Conservation (phyloP, 2,797 vertebrate species). For the Enteromius viviparus region DNA sequence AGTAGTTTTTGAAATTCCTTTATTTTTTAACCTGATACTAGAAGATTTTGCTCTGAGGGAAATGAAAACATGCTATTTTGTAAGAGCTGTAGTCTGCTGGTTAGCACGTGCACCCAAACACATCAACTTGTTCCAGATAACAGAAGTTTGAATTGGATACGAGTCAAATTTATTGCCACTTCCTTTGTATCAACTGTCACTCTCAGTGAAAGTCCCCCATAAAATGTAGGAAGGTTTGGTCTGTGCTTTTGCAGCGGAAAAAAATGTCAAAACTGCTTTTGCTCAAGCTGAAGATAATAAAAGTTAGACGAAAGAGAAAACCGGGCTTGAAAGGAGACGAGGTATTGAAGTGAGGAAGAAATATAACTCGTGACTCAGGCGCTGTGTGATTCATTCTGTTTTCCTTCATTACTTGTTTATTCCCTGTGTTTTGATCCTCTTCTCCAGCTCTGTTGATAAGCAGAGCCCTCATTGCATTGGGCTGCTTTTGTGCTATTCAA, state of each 20-base stretch:
- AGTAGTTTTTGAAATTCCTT: not conserved
- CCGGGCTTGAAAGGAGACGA: not conserved
- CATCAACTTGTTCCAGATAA: not conserved
- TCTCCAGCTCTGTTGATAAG: slow-evolving; percentile 30
- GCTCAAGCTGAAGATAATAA: not conserved
- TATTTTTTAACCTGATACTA: not conserved
- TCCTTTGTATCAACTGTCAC: not conserved
- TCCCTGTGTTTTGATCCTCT: slow-evolving; percentile 24
- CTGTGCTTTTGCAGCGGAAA: not conserved
- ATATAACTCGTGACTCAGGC: not conserved
- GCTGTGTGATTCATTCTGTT: slow-evolving; percentile 39
- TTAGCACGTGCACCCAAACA: not conserved
- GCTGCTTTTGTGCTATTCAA: slow-evolving; percentile 28
- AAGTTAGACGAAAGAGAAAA: not conserved
- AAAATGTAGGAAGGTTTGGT: not conserved
- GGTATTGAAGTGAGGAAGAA: not conserved
- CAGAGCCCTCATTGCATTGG: not conserved
- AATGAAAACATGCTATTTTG: not conserved
- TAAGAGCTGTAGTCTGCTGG: not conserved
- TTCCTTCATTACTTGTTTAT: slow-evolving; percentile 21
- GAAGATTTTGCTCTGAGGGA: not conserved
- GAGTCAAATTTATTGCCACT: not conserved
- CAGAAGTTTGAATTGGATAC: not conserved
- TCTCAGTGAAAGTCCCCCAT: not conserved
- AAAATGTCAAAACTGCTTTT: not conserved